Evolutionary conservation across 2,888 invertebrate species (phyloP), one percentile per base, ranked within the genome.

Genomic region (Eupeodes luniger): DNA sequence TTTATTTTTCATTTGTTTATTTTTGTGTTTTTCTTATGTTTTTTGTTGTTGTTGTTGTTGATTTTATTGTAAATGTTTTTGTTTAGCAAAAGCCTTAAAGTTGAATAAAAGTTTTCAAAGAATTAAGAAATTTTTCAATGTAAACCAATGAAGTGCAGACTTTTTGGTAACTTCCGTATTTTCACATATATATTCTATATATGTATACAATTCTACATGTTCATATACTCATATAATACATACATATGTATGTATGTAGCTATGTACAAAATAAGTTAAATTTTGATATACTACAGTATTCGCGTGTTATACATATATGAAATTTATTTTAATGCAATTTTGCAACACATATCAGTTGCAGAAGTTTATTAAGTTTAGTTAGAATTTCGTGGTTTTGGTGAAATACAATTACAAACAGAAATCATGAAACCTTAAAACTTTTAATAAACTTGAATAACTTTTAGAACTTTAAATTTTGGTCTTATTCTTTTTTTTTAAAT

Each of bases 101-200:
- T 81, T 81, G 55, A 82, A 57, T 72, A 59, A 53, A 78, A 74
- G 72, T 70, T 79, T 27, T 34, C 19, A 19, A 72, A 59, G 55
- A 74, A 79, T 62, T 83, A 83, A 74, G 83, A 74, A 47, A 61
- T 67, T 79, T 47, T 57, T 34, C 19, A 66, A 57, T 83, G 57
- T 53, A 67, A 78, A 53, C 59, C 53, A 64, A 75, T 36, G 61
- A 49, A 64, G 62, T 53, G 49, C 72, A 75, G 61, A 62, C 36
- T 75, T 62, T 74, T 61, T 49, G 74, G 34, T 61, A 12, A 34
- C 49, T 49, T 61, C 74, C 61, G 16, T 55, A 27, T 49, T 14
- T 27, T 66, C 27, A 53, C 16, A 19, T 19, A 69, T n/a, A 66
- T 27, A 49, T 5, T 40, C 5, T 40, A 9, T 40, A 4, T 4